These are phyloP conservation scores for Serinus canaria DNA, from an alignment of 2,113 vertebrate species.

Conservation along the genomic window DNA sequence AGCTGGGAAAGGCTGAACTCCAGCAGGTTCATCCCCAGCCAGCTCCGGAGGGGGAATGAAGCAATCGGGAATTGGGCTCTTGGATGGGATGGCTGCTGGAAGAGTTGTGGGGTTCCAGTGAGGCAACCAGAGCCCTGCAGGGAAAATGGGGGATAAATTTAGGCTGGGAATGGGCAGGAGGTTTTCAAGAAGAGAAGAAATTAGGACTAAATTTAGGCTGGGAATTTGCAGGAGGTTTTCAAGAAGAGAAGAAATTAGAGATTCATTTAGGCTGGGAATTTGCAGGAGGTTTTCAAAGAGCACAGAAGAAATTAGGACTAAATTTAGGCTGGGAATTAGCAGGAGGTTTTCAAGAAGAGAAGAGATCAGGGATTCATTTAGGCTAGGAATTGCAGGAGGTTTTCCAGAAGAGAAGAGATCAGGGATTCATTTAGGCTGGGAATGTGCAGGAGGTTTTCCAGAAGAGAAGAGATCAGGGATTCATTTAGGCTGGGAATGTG, in stretches of 20 bases:
- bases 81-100: background rate
- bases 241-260: background rate
- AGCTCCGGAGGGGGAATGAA: background rate
- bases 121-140: background rate
- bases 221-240: background rate
- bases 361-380: too few species aligned
- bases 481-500: background rate
- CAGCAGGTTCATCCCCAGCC: background rate
- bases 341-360: too few species aligned
- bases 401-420: too few species aligned
- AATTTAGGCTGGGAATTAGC: too few species aligned
- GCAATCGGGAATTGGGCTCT: background rate
- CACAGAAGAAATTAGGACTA: too few species aligned
- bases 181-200: background rate
- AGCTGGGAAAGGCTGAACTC: background rate
- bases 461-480: fast-evolving
- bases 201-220: fast-evolving
- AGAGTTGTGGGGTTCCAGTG: background rate
- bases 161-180: background rate
- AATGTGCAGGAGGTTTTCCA: too few species aligned
- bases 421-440: too few species aligned
- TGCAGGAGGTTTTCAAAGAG: too few species aligned
- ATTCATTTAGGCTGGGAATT: background rate
- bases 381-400: too few species aligned
- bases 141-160: background rate